Evolutionary conservation across 2,888 invertebrate genomes (phyloP).

Genomic region (Aphidoletes aphidimyza): DNA sequence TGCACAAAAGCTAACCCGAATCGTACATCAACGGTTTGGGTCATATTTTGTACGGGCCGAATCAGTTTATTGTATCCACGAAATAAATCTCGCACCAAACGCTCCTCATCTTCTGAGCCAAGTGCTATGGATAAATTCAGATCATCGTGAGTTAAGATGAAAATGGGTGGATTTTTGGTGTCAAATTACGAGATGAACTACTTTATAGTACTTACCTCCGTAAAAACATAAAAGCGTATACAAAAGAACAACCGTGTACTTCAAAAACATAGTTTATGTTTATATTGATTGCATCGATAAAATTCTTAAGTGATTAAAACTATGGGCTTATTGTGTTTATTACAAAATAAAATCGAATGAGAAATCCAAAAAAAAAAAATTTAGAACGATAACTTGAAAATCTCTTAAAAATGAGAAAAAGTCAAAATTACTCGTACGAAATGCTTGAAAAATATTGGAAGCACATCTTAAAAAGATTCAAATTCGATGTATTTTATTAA

Average conservation of each 20-base stretch:
- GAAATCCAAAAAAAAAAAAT: too few species aligned
- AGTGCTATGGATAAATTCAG: not conserved
- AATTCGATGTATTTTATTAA: slow-evolving; percentile 11
- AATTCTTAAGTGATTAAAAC: not conserved
- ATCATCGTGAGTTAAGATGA: not conserved
- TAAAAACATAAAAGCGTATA: not conserved
- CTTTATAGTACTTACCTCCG: not conserved
- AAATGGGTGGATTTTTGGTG: too few species aligned
- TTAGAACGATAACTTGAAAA: not conserved
- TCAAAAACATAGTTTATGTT: not conserved
- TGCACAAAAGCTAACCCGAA: slow-evolving; percentile 98
- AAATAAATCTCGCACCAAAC: slow-evolving; percentile 94
- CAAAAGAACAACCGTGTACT: slow-evolving; percentile 25
- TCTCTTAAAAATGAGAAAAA: not conserved
- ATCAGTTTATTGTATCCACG: slow-evolving; percentile 98
- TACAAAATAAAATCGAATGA: not conserved
- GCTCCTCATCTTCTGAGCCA: slow-evolving; percentile 96
- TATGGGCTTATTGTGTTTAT: not conserved
- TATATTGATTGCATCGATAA: not conserved
- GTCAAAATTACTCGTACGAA: not conserved
- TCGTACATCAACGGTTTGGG: slow-evolving; percentile 94
- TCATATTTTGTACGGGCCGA: slow-evolving; percentile 97
- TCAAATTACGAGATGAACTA: not conserved
- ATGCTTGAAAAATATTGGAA: not conserved
- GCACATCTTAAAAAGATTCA: slow-evolving; percentile 14